Base-by-base conservation (phyloP, 2,888 invertebrate genomes). In the Eristalis pertinax region DNA sequence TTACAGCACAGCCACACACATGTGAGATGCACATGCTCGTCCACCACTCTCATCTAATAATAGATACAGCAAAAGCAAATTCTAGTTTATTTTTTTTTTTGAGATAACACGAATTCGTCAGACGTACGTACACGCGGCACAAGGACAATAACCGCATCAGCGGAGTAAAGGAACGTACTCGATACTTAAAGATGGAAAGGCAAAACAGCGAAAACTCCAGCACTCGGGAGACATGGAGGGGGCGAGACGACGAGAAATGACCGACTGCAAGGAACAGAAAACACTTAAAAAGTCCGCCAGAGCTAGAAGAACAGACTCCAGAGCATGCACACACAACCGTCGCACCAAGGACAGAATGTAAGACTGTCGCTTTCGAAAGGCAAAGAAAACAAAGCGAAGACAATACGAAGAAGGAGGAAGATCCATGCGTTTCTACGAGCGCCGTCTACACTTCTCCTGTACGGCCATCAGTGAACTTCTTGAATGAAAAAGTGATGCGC, bases 41-140 rank as follows among this genome's bases (percentile, higher is more conserved):
- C 15, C 60, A 26, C 32, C 26, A 10, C 24, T 24, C 38, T 24
- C 38, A 13, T 65, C 69, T 74, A 82, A 82, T 74, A 86, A 82
- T 77, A 86, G 85, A 82, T 70, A 69, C 74, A 24, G 41, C 50
- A 73, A 85, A 81, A 56, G 38, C 35, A 77, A 72, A 67, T 64
- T 69, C 67, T 65, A 82, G 1, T 8, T 32, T 8, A 8, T 32
- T 8, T 32, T 32, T 1, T 10, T 67, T 62, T 67, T 24, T 60
- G 26, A 24, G 68, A 60, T 43, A 41, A 76, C 68, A 50, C 32
- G 56, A 80, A 80, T 80, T 80, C 79, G 79, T 73, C 73, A 80
- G 73, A 72, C 62, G 50, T 13, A 58, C 32, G 26, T 4, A 4
- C n/a, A n/a, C n/a, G 19, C 43, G 41, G 41, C 67, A 64, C 80